phyloP scores from a whole-genome alignment of 2,797 vertebrate genomes.

The Enteromius anoplus region DNA sequence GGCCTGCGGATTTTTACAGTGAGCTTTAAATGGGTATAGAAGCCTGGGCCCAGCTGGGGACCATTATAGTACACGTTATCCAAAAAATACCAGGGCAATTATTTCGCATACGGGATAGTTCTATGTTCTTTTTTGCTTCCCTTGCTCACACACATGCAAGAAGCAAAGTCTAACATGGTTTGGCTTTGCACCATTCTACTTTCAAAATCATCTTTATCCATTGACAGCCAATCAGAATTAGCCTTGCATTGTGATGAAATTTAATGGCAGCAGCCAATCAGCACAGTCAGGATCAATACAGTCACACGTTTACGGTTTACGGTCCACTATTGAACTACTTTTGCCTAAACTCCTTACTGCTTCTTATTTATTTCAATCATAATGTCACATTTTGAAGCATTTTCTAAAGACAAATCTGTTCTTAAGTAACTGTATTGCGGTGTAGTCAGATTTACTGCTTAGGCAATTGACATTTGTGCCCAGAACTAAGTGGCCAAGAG shows the following conservation, averaged over 20 bases:
- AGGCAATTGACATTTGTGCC: not conserved
- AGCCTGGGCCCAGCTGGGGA: conserved; percentile 95
- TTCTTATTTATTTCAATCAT: not conserved
- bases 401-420: not conserved
- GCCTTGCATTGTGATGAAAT: not conserved
- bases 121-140: conserved; percentile 40
- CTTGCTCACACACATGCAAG: conserved; percentile 48
- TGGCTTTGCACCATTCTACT: not conserved
- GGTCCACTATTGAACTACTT: not conserved
- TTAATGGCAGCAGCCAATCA: not conserved
- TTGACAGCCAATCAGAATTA: not conserved
- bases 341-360: not conserved
- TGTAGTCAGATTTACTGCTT: not conserved
- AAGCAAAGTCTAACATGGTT: not conserved
- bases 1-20: conserved; percentile 74
- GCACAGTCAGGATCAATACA: not conserved
- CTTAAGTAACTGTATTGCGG: not conserved
- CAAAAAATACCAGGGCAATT: conserved; percentile 89
- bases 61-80: conserved; percentile 88
- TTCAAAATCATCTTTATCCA: not conserved
- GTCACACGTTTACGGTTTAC: too few relatives aligned
- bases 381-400: too few relatives aligned
- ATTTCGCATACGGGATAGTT: conserved; percentile 83
- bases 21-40: conserved; percentile 85
- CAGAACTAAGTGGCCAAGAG: not conserved